Conservation (phyloP, 2,113 vertebrate genomes). For the Falco punctatus region DNA sequence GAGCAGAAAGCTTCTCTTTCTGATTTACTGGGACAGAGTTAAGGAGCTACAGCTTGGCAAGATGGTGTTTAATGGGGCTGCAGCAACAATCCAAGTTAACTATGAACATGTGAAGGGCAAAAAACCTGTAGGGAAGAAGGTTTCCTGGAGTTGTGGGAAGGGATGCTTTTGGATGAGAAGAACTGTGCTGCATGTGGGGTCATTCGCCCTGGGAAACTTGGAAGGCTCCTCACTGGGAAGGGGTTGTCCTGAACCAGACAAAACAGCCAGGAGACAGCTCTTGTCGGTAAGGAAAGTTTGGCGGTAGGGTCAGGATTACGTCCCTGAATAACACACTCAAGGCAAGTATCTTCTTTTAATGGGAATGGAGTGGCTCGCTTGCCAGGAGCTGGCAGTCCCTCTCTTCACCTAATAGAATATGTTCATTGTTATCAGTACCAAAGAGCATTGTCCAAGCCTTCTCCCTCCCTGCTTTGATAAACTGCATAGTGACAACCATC, state of each 20-base stretch:
- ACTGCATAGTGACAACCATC: conserved; percentile 1
- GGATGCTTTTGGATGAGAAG: conserved; percentile 33
- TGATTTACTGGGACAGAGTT: conserved; percentile 37
- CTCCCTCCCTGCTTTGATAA: neutral
- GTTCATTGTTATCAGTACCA: neutral
- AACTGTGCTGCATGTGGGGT: neutral
- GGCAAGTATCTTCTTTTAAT: neutral
- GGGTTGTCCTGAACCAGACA: neutral
- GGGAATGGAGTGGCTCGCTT: neutral
- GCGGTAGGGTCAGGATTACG: neutral
- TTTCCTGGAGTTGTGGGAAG: neutral
- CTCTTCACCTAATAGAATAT: neutral
- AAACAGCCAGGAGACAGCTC: neutral
- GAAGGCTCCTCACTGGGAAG: neutral
- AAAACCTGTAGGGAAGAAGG: neutral
- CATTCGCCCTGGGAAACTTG: neutral
- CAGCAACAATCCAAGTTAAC: conserved; percentile 3
- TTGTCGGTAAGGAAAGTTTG: neutral
- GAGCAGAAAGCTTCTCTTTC: conserved; percentile 37
- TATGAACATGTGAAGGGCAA: conserved; percentile 7
- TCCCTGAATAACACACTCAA: neutral
- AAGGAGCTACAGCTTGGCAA: conserved; percentile 51
- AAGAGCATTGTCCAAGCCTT: neutral
- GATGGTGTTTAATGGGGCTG: conserved; percentile 1
- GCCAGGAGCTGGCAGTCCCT: neutral